Base-by-base conservation (phyloP, 2,888 invertebrate species). In the Pyrgus malvae region DNA sequence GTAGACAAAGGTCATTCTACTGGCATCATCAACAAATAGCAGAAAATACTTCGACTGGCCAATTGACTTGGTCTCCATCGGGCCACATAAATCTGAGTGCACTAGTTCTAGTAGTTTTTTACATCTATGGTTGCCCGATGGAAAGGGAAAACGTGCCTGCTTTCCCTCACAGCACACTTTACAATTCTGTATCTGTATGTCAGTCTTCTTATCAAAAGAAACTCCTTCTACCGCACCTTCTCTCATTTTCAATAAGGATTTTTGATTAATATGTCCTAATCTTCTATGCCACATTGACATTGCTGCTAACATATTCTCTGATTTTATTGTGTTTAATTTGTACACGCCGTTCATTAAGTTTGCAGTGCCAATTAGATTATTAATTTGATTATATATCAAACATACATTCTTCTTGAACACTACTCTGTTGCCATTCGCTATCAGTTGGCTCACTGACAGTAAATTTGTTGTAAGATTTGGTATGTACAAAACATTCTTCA, bases 161-260 rank as follows among this genome's bases (percentile, higher is more conserved):
- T 68, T 68, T 0, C 64, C 64, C 25, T 63, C 62, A 45, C 64
- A 60, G 29, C 66, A 66, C 5, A 58, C 17, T 29, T 42, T 25
- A 41, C 64, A 64, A 6, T n/a, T 58, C 3, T n/a, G n/a, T n/a
- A n/a, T n/a, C n/a, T n/a, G n/a, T n/a, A n/a, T n/a, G n/a, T n/a
- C n/a, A n/a, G n/a, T n/a, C n/a, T n/a, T n/a, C n/a, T n/a, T n/a
- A n/a, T n/a, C n/a, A n/a, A n/a, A n/a, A n/a, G n/a, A n/a, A n/a
- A n/a, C n/a, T n/a, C n/a, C n/a, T n/a, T n/a, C n/a, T n/a, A n/a
- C n/a, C n/a, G n/a, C n/a, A n/a, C n/a, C n/a, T n/a, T n/a, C n/a
- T n/a, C n/a, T n/a, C n/a, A n/a, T n/a, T n/a, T n/a, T n/a, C n/a
- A n/a, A n/a, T n/a, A n/a, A n/a, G n/a, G n/a, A n/a, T n/a, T n/a